Evolutionary conservation across 92 coral and sea anemone genomes (phyloP).

Genomic region (Zoanthus sansibaricus): DNA sequence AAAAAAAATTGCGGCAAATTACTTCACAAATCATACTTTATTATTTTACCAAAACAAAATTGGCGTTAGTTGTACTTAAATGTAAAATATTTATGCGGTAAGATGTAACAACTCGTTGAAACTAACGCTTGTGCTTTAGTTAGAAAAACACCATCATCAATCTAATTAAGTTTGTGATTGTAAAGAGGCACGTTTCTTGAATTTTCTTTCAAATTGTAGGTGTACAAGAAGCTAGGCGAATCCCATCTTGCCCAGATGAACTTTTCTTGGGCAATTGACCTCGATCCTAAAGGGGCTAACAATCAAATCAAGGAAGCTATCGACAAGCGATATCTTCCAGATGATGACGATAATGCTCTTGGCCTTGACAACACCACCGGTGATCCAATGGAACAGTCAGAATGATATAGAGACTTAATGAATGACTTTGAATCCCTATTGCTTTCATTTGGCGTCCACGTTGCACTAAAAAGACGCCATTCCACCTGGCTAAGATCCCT

Average conservation of each 20-base stretch:
- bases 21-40: too few species aligned
- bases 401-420: neutral
- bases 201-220: constrained; percentile 54
- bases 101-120: too few species aligned
- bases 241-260: constrained; percentile 96
- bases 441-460: neutral
- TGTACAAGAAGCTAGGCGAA: constrained; percentile 90
- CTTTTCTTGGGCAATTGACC: constrained; percentile 99
- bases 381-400: constrained; percentile 77
- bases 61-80: too few species aligned
- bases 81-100: too few species aligned
- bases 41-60: too few species aligned
- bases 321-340: constrained; percentile 98
- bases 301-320: constrained; percentile 99
- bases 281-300: constrained; percentile 98
- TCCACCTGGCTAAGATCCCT: neutral
- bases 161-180: neutral
- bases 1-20: too few species aligned
- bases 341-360: constrained; percentile 90
- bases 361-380: constrained; percentile 56
- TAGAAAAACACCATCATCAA: neutral
- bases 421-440: neutral
- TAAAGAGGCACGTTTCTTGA: neutral
- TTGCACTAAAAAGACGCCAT: neutral
- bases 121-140: too few species aligned